Percentiles rank a stretch among this genome's conserved stretches.
These are phyloP conservation scores for Drosophila pallidifrons DNA, from an alignment of 1,140 invertebrate species.

Conservation along the genomic window DNA sequence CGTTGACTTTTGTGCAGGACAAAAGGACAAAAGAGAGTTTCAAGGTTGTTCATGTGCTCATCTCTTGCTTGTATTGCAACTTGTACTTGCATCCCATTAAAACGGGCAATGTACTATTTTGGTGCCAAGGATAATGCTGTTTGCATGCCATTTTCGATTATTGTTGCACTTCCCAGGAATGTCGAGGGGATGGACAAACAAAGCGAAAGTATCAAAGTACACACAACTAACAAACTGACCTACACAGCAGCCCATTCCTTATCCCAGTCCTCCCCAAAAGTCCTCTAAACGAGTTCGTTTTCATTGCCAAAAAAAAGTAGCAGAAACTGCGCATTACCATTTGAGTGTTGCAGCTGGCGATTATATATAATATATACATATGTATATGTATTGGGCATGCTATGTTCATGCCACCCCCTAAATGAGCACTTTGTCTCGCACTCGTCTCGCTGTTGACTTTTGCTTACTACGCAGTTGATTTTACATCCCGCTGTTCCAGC, in stretches of 20 bases:
- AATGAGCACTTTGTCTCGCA: conserved; percentile 40
- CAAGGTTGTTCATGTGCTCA: conserved; percentile 29
- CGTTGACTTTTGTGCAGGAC: not conserved
- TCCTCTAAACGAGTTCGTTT: conserved; percentile 28
- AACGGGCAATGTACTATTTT: conserved; percentile 72
- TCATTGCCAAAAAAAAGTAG: conserved; percentile 41
- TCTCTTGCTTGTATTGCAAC: not conserved
- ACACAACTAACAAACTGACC: conserved; percentile 68
- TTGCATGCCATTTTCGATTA: conserved; percentile 74
- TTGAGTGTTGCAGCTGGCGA: conserved; percentile 19
- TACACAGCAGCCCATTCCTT: conserved; percentile 55
- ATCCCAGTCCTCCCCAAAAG: conserved; percentile 21
- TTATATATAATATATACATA: not conserved
- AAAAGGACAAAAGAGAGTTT: conserved; percentile 6
- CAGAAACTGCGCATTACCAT: conserved; percentile 70
- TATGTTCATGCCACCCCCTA: conserved; percentile 5
- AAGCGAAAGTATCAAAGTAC: conserved; percentile 60
- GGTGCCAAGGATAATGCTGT: conserved; percentile 72
- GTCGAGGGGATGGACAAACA: not conserved
- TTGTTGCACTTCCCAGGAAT: conserved; percentile 4
- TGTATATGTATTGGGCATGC: too few relatives aligned
- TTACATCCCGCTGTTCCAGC: conserved; percentile 57
- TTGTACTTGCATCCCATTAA: conserved; percentile 10
- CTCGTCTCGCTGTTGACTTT: conserved; percentile 65
- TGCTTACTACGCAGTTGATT: conserved; percentile 81